Percentiles rank a stretch among this genome's conserved stretches.
Conservation (phyloP, 2,113 vertebrate genomes). For the Jaculus jaculus region DNA sequence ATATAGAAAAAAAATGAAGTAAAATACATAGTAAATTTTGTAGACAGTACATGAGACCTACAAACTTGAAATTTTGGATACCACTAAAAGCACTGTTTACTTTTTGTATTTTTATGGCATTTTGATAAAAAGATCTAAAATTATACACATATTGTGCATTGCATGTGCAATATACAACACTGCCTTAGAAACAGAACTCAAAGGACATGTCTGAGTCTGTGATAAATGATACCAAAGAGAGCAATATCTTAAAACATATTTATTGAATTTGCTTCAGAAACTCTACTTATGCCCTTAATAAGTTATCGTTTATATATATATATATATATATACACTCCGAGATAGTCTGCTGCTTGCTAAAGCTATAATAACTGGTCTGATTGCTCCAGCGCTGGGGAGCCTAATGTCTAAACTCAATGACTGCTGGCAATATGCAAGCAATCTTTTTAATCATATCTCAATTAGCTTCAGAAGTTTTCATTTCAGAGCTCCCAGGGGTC, state of each 20-base stretch:
- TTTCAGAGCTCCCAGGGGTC: conserved; percentile 78
- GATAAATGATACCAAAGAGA: conserved; percentile 60
- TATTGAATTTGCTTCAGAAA: conserved; percentile 74
- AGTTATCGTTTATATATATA: conserved; percentile 40
- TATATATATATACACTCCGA: conserved; percentile 47
- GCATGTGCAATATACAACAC: not conserved
- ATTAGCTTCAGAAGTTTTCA: conserved; percentile 83
- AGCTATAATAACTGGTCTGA: conserved; percentile 76
- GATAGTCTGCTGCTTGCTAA: conserved; percentile 72
- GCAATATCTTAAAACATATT: conserved; percentile 65
- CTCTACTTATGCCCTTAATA: conserved; percentile 63
- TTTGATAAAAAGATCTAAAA: not conserved
- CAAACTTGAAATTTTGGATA: not conserved
- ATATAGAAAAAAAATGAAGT: not conserved
- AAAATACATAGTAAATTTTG: not conserved
- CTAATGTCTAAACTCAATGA: conserved; percentile 83
- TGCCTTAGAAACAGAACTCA: conserved; percentile 22
- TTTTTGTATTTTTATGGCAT: not conserved
- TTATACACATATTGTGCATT: not conserved
- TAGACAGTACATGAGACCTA: not conserved
- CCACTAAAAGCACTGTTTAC: not conserved
- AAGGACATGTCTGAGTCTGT: not conserved
- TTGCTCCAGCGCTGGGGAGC: conserved; percentile 75
- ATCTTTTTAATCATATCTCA: conserved; percentile 85
- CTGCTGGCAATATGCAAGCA: conserved; percentile 76